Conservation (phyloP, 2,888 invertebrate genomes). For the Limenitis arthemis region DNA sequence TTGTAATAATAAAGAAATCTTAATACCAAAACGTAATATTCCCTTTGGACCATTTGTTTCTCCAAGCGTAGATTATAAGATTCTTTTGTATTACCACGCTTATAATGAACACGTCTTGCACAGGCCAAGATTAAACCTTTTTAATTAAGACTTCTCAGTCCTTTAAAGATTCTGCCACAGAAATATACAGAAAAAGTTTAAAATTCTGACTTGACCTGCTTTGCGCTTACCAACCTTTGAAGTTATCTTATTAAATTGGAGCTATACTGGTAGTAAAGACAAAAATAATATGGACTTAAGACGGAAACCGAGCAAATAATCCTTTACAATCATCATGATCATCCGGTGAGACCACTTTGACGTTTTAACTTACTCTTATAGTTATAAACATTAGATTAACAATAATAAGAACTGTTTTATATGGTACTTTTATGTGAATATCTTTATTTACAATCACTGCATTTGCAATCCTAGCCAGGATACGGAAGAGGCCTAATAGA, state of each 20-base stretch:
- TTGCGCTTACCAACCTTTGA: no score
- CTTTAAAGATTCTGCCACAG: background rate
- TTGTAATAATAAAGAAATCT: slow-evolving; percentile 1
- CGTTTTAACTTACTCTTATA: no score
- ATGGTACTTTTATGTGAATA: background rate
- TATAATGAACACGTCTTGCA: slow-evolving; percentile 13
- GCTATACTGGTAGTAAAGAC: no score
- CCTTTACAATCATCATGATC: no score
- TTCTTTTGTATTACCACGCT: slow-evolving; percentile 13
- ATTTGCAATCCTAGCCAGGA: slow-evolving; percentile 11
- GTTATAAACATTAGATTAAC: no score
- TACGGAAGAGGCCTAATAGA: slow-evolving; percentile 17
- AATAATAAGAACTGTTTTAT: no score
- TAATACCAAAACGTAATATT: slow-evolving; percentile 4
- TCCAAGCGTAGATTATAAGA: slow-evolving; percentile 3
- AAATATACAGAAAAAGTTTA: background rate
- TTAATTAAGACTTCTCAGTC: slow-evolving; percentile 17
- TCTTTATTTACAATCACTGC: background rate
- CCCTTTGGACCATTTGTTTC: background rate
- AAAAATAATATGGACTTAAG: no score
- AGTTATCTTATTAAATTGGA: no score
- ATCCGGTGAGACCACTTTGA: no score
- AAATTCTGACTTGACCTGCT: no score
- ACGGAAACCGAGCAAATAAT: no score
- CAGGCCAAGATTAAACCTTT: slow-evolving; percentile 14